Base-by-base conservation (phyloP, 1,140 invertebrate species). In the Phymorhynchus buccinoides region DNA sequence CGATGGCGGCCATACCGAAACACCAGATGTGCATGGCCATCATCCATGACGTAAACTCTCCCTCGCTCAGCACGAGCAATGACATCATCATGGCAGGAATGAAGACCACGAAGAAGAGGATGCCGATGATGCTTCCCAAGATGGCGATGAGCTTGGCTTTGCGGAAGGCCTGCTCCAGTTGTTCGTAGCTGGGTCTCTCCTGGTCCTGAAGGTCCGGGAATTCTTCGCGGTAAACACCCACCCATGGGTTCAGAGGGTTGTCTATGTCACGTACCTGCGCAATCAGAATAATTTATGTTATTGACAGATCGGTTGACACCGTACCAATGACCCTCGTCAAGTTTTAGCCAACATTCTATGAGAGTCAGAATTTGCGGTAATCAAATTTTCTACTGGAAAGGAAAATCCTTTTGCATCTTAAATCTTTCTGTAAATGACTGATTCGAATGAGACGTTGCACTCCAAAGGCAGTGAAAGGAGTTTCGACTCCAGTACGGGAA, bases 221-320 rank as follows among this genome's bases (percentile, higher is more conserved):
- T 79, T 92, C 88, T 82, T 92, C 85, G 30, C 87, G 75, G 81
- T 92, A 93, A 35, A 89, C 75, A 48, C 91, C 84, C 44, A 85
- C 68, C 91, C 92, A 94, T 30, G 93, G 92, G 73, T 88, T 87
- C 18, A 94, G 87, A 1, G 93, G 93, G 77, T 93, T 93, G 83
- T 94, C 92, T 62, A 94, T 93, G 66, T 92, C 88, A 37, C 92
- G 86, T 1, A 92, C 91, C 85, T 91, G 90, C 42, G n/a, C n/a
- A n/a, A n/a, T n/a, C n/a, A 52, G 18, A 62, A 14, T 22, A 6
- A 62, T 4, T 27, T 27, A 71, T 30, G 62, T 27, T 68, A 27
- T 16, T 68, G 62, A 68, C n/a, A n/a, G n/a, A n/a, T n/a, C n/a
- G n/a, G n/a, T n/a, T n/a, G n/a, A n/a, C n/a, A n/a, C n/a, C n/a